Evolutionary conservation across 2,113 vertebrate species (phyloP).

Genomic region (Tapirus terrestris): DNA sequence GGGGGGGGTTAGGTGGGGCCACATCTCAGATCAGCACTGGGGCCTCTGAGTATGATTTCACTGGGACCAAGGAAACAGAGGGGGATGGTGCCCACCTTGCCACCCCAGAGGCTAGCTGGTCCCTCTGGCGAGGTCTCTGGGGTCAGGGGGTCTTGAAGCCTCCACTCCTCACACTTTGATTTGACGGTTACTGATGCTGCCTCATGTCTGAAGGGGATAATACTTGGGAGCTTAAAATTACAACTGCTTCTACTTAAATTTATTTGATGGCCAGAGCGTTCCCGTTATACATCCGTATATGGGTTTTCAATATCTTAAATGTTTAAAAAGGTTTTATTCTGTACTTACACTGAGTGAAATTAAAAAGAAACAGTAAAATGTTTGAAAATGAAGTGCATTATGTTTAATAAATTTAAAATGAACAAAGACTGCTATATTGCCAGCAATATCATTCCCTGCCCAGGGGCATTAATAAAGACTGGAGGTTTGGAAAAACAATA

Average conservation of each 20-base stretch:
- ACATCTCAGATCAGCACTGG: not conserved
- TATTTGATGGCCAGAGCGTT: constrained; percentile 77
- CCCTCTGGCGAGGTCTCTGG: not conserved
- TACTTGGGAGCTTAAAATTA: constrained; percentile 82
- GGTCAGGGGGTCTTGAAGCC: not conserved
- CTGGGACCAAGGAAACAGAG: not conserved
- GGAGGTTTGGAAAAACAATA: constrained; percentile 89
- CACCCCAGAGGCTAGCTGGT: not conserved
- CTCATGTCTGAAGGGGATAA: constrained; percentile 78
- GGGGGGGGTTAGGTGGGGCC: not conserved
- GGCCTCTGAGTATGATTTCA: not conserved
- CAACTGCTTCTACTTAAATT: constrained; percentile 80
- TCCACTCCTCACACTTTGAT: not conserved
- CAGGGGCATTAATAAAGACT: constrained; percentile 93
- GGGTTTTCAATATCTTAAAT: constrained; percentile 87
- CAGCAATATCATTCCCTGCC: constrained; percentile 90
- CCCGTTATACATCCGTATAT: constrained; percentile 73
- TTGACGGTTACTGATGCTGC: constrained; percentile 49
- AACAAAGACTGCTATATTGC: constrained; percentile 90
- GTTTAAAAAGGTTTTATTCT: constrained; percentile 90
- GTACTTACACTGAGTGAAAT: constrained; percentile 91
- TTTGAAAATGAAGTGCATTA: constrained; percentile 93
- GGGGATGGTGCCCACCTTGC: not conserved
- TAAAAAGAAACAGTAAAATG: constrained; percentile 93
- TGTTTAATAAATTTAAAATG: constrained; percentile 94